phyloP scores from a whole-genome alignment of 1,140 invertebrate species.

The Cotesia chilonis region DNA sequence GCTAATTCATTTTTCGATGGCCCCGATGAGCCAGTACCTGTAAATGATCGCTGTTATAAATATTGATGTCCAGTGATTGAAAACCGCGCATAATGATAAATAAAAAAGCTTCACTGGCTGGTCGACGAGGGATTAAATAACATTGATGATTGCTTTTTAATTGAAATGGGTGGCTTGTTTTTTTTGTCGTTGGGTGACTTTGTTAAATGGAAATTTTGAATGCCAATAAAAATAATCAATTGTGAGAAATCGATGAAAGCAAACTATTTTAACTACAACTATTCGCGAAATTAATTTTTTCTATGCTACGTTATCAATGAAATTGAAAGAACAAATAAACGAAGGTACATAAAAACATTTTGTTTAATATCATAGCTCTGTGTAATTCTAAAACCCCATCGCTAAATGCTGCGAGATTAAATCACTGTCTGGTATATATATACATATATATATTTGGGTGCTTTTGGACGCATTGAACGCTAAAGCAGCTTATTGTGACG shows the following conservation, averaged over 20 bases:
- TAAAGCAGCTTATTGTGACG: no score
- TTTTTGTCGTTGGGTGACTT: slow-evolving; percentile 5
- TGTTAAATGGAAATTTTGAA: slow-evolving; percentile 15
- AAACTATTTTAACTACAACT: slow-evolving; percentile 4
- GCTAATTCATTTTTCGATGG: slow-evolving; percentile 13
- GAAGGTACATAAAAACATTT: neutral
- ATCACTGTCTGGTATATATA: no score
- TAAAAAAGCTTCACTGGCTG: neutral
- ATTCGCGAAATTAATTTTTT: neutral
- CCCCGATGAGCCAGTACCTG: neutral
- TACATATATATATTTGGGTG: no score
- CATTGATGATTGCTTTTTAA: slow-evolving; percentile 21
- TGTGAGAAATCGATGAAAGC: neutral
- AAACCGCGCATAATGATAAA: slow-evolving; percentile 16
- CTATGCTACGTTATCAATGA: neutral
- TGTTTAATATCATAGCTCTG: no score
- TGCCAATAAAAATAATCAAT: slow-evolving; percentile 2
- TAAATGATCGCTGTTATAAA: slow-evolving; percentile 17
- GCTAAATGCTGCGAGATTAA: no score
- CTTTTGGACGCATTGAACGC: no score
- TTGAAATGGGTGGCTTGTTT: slow-evolving; percentile 15
- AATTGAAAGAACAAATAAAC: slow-evolving; percentile 8
- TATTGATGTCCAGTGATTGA: slow-evolving; percentile 24
- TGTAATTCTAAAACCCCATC: no score
- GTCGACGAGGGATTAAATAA: slow-evolving; percentile 2